Base-by-base conservation (phyloP, 1,140 invertebrate genomes). In the Zaprionus gabonicus region DNA sequence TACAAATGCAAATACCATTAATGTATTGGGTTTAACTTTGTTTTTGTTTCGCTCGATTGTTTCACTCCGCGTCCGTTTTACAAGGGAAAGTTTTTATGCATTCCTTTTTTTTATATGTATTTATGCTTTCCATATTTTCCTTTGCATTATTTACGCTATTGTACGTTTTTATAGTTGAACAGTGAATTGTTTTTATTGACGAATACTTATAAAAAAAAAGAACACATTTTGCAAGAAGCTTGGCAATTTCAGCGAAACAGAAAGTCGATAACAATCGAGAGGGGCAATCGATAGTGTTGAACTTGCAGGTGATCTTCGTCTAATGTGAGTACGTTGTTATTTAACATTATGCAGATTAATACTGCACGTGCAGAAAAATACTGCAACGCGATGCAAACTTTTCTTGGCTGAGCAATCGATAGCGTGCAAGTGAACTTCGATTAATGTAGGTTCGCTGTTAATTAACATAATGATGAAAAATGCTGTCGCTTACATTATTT, bases 1-100 rank as follows among this genome's bases (percentile, higher is more conserved):
- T 83, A 91, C 80, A 91, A 91, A 91, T 91, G 84, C 90, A 91
- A 91, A 91, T 91, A 91, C 85, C 90, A 90, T 90, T 86, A 91
- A 91, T 91, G 85, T 85, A 90, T 91, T 85, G 88, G 87, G 88
- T 91, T 91, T 85, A 90, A 90, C 85, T 90, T 90, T 82, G 85
- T 82, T 90, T 70, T 90, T 90, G 78, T 88, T 81, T 88, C 62
- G 62, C 64, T 81, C 56, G 62, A 81, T 88, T 90, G 75, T 79
- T 79, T 77, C 44, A n/a, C 2, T 12, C 27, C 49, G 56, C 23
- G 28, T 65, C 55, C 31, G 41, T 72, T 71, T 65, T 80, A 63
- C 17, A 20, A 34, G 28, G 20, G 23, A 41, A 34, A 36, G 49
- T 57, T 76, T 76, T 74, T 78, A 68, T 82, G 82, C 76, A 71